Conservation (phyloP, 1,140 invertebrate species). For the Chrysomallon squamiferum region DNA sequence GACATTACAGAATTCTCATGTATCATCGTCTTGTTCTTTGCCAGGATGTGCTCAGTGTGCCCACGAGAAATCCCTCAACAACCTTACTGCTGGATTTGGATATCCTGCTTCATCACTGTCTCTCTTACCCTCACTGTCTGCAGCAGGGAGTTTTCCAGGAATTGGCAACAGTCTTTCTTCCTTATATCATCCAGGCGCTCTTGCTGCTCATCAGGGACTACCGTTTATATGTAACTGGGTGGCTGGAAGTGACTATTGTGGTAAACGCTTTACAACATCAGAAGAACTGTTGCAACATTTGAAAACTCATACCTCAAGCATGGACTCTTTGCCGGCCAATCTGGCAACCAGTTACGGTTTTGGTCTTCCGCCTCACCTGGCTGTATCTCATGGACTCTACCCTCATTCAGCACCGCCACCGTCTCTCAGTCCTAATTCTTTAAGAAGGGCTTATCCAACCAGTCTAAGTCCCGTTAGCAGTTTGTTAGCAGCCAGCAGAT, state of each 20-base stretch:
- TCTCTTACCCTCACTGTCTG: slow-evolving; percentile 46
- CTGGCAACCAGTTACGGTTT: slow-evolving; percentile 46
- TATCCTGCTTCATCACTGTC: slow-evolving; percentile 30
- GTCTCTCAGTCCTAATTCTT: slow-evolving; percentile 58
- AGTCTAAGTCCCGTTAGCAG: slow-evolving; percentile 80
- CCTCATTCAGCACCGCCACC: slow-evolving; percentile 64
- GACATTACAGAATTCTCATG: slow-evolving; percentile 78
- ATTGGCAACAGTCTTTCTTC: slow-evolving; percentile 39
- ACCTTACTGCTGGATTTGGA: slow-evolving; percentile 33
- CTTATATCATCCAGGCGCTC: slow-evolving; percentile 53
- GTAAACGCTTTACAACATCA: slow-evolving; percentile 89
- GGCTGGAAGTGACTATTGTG: slow-evolving; percentile 87
- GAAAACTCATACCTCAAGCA: slow-evolving; percentile 83
- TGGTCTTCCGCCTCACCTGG: slow-evolving; percentile 42
- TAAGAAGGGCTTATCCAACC: slow-evolving; percentile 82
- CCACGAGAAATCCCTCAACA: slow-evolving; percentile 83
- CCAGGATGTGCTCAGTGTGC: slow-evolving; percentile 95
- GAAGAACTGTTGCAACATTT: slow-evolving; percentile 95
- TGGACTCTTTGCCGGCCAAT: slow-evolving; percentile 62
- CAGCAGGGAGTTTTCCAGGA: slow-evolving; percentile 32
- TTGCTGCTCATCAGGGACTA: slow-evolving; percentile 47
- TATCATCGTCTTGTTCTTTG: slow-evolving; percentile 78
- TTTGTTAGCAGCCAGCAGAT: slow-evolving; percentile 77
- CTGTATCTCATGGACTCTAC: slow-evolving; percentile 62
- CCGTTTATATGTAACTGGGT: slow-evolving; percentile 92